These are phyloP conservation scores for Drosophila stalkeri DNA, from an alignment of 2,888 invertebrate genomes.

Conservation along the genomic window DNA sequence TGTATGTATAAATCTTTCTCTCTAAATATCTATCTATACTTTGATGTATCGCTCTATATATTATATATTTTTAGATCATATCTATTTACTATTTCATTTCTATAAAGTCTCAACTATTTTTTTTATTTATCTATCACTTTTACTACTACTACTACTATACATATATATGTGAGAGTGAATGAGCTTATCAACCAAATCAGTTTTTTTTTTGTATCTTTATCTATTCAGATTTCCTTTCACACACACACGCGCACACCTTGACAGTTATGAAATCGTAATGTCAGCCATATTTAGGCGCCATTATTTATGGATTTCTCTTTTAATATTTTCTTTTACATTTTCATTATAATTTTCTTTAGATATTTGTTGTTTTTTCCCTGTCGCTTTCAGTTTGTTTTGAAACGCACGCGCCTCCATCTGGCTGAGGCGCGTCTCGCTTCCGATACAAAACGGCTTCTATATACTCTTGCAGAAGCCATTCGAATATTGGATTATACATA, in stretches of 20 bases:
- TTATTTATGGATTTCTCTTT: slow-evolving; percentile 46
- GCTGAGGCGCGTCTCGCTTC: slow-evolving; percentile 9
- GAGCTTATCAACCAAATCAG: background rate
- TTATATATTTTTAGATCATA: background rate
- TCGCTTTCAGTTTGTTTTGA: slow-evolving; percentile 18
- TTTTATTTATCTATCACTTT: background rate
- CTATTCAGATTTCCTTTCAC: slow-evolving; percentile 7
- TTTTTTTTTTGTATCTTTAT: background rate
- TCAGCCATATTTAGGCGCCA: slow-evolving; percentile 48
- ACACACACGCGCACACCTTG: slow-evolving; percentile 20
- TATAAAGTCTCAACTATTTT: background rate
- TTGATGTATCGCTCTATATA: too few species aligned
- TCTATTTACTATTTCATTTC: too few species aligned
- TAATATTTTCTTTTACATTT: background rate
- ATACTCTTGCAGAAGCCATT: background rate
- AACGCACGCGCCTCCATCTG: slow-evolving; percentile 42
- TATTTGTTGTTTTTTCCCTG: slow-evolving; percentile 10
- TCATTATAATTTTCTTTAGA: slow-evolving; percentile 2
- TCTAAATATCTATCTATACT: too few species aligned
- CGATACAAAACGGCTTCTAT: slow-evolving; percentile 4
- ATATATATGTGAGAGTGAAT: background rate
- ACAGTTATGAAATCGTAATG: slow-evolving; percentile 49
- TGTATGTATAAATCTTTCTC: too few species aligned
- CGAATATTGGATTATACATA: background rate
- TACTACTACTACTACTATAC: background rate